These are phyloP conservation scores for Scopus umbretta DNA, from an alignment of 2,113 vertebrate species.

Conservation along the genomic window DNA sequence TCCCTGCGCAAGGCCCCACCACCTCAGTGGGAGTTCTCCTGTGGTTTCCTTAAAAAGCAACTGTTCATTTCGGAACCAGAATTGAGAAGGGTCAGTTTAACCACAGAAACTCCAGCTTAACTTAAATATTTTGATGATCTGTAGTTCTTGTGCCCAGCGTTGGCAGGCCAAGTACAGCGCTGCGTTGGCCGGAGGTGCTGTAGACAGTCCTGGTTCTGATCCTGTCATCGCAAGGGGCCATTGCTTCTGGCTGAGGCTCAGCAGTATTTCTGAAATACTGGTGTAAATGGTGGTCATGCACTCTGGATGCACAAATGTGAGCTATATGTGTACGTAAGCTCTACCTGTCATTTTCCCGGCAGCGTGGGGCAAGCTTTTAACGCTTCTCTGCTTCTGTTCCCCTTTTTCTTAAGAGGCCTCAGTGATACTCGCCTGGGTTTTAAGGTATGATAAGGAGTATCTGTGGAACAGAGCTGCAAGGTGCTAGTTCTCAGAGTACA, in stretches of 20 bases:
- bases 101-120: not conserved
- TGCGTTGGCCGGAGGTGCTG: not conserved
- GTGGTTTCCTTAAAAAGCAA: not conserved
- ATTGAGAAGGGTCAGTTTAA: not conserved
- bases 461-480: not conserved
- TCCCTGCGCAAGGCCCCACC: not conserved
- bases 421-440: not conserved
- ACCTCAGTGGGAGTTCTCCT: not conserved
- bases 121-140: not conserved
- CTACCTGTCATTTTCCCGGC: not conserved
- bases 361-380: not conserved
- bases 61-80: not conserved
- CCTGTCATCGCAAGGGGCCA: fast-evolving
- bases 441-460: not conserved
- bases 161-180: not conserved
- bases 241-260: not conserved
- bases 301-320: fast-evolving
- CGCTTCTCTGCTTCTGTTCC: not conserved
- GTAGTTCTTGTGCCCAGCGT: not conserved
- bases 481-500: not conserved
- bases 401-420: not conserved
- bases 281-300: not conserved
- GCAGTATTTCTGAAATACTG: not conserved
- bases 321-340: not conserved
- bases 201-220: not conserved